Base-by-base conservation (phyloP, 2,113 vertebrate genomes). In the Turdus rufiventris region DNA sequence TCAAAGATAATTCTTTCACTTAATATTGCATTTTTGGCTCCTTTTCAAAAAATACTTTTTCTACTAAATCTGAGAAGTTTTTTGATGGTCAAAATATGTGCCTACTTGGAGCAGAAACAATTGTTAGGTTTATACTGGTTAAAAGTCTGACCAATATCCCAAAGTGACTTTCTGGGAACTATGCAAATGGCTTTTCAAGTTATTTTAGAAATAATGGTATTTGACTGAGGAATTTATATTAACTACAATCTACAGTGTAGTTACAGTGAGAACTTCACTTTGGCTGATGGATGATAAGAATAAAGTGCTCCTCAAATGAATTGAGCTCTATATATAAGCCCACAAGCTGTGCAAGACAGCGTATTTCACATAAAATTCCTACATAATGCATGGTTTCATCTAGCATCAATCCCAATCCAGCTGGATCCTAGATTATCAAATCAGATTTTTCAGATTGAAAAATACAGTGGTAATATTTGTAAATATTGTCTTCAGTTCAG, bases 151-250 rank as follows among this genome's bases (percentile, higher is more conserved):
- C 51, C 90, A 94, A 66, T 42, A 75, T 63, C 66, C 54, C 79
- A 88, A 78, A 94, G 42, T 48, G 76, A 78, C 51, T 38, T 97
- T 96, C 87, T 93, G 74, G 48, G 83, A 97, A 97, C 94, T 87
- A 97, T 80, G 95, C 85, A 97, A 97, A 96, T 93, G 28, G 63
- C 85, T 97, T 88, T 90, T 91, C 58, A 90, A 96, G 96, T 95
- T 97, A 94, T 97, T 98, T 97, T 93, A 97, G 93, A 95, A 97
- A 97, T 96, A 97, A 97, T 97, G 84, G 85, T 93, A 96, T 98
- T 97, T 80, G 40, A 56, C 90, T 97, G 89, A 97, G 95, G 96
- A 97, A 98, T 98, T 97, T 98, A 96, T 95, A 62, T 97, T 96
- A 97, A 97, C 94, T 83, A 75, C 66, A 96, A 86, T 97, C 90